Base-by-base conservation (phyloP, 2,888 invertebrate genomes). In the Trichopria drosophilae region DNA sequence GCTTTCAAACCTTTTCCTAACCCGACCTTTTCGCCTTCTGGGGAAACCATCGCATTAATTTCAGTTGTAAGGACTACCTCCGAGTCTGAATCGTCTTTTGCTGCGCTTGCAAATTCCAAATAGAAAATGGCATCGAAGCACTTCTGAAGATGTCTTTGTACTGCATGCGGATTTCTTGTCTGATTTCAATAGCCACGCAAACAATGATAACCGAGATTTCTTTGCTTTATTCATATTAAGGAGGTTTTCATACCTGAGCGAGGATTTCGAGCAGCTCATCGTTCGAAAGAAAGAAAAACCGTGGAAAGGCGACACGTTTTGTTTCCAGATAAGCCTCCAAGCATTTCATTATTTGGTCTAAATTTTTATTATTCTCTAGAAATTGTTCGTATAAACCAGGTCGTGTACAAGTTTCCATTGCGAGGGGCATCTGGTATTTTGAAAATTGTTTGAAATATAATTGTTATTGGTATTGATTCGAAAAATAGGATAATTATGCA, bases 321-420 rank as follows among this genome's bases (percentile, higher is more conserved):
- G 90, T 89, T 75, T 93, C 93, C 47, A 93, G 77, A 71, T 93
- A 93, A 0, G 90, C 90, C 69, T 93, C 93, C 22, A 95, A 79
- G 62, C 93, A 93, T 68, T 92, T 91, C 80, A 90, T 86, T 31
- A 95, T 93, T 73, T 90, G 87, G 64, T 94, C 94, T 41, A 95
- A 75, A 65, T 91, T 81, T 29, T 81, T 81, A 71, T 93, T 93
- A 65, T 89, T 87, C 50, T 82, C 83, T 29, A 82, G 77, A 16
- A 92, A 80, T 29, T 81, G 80, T 57, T 89, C 85, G 57, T 86
- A 79, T 6, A 88, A 76, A 10, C 86, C 86, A 0, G 86, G 84
- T 61, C 85, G 84, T 2, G 86, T 86, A 46, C 88, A 88, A 1
- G 88, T 87, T 56, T 89, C 85, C 79, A 94, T 81, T 0, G 93